Conservation (phyloP, 1,140 invertebrate genomes). For the Eriocheir sinensis region DNA sequence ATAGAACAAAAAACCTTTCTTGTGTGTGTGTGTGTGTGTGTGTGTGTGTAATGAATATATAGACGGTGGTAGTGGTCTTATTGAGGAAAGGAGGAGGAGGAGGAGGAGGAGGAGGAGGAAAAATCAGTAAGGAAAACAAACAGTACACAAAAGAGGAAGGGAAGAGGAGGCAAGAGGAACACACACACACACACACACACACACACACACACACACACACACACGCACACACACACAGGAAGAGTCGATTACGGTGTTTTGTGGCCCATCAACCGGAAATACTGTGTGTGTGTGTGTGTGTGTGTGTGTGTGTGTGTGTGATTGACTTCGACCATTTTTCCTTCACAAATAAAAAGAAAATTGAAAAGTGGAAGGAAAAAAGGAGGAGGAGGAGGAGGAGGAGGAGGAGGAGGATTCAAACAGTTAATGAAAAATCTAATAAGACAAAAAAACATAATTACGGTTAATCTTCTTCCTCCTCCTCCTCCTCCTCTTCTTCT, state of each 20-base stretch:
- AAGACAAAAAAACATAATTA: too few species aligned
- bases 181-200: constrained; percentile 22
- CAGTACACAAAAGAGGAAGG: too few species aligned
- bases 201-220: constrained; percentile 22
- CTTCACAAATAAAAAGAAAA: neutral
- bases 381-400: neutral
- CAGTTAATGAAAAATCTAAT: too few species aligned
- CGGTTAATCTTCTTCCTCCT: too few species aligned
- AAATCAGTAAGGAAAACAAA: too few species aligned
- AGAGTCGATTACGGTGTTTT: neutral
- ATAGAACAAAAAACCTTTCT: neutral
- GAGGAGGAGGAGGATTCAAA: neutral
- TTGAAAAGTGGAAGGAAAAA: neutral
- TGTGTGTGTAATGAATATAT: neutral
- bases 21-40: neutral
- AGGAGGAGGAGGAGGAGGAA: too few species aligned
- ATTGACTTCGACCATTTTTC: neutral
- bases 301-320: constrained; percentile 25
- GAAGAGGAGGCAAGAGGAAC: neutral
- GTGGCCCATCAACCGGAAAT: neutral
- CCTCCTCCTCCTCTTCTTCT: too few species aligned
- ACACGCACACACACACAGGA: neutral
- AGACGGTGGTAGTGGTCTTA: too few species aligned
- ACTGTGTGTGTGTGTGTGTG: neutral
- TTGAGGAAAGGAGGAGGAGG: too few species aligned